These are phyloP conservation scores for Pelosia muscerda DNA, from an alignment of 2,888 invertebrate species.

Conservation along the genomic window DNA sequence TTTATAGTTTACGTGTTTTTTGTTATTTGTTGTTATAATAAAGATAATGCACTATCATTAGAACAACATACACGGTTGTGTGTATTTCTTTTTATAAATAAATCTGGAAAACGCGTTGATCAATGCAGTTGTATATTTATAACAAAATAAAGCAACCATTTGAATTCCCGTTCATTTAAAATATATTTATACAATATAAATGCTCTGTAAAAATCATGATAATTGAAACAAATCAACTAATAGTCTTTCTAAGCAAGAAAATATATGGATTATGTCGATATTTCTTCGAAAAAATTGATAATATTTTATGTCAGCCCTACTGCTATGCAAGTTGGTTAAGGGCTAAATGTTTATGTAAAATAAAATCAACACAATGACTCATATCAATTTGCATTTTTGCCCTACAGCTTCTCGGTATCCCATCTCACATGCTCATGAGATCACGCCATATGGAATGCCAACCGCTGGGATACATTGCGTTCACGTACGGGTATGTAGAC, in stretches of 20 bases:
- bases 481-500: not conserved
- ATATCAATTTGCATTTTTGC: constrained; percentile 53
- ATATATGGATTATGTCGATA: not conserved
- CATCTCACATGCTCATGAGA: constrained; percentile 37
- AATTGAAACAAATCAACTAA: not conserved
- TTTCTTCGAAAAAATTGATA: not conserved
- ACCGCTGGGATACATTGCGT: constrained; percentile 12
- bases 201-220: not conserved
- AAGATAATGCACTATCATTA: not conserved
- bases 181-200: not conserved
- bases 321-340: constrained; percentile 27
- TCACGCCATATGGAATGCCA: constrained; percentile 33
- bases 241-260: not conserved
- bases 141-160: not conserved
- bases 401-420: constrained; percentile 44
- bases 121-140: not conserved
- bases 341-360: constrained; percentile 46
- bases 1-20: not conserved
- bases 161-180: not conserved
- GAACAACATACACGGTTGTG: not conserved
- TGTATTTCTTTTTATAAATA: not conserved
- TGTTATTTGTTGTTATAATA: not conserved
- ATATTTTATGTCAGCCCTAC: constrained; percentile 36
- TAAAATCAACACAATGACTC: constrained; percentile 51
- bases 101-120: not conserved